Base-by-base conservation (phyloP, 2,797 vertebrate genomes). In the Aselliscus stoliczkanus region DNA sequence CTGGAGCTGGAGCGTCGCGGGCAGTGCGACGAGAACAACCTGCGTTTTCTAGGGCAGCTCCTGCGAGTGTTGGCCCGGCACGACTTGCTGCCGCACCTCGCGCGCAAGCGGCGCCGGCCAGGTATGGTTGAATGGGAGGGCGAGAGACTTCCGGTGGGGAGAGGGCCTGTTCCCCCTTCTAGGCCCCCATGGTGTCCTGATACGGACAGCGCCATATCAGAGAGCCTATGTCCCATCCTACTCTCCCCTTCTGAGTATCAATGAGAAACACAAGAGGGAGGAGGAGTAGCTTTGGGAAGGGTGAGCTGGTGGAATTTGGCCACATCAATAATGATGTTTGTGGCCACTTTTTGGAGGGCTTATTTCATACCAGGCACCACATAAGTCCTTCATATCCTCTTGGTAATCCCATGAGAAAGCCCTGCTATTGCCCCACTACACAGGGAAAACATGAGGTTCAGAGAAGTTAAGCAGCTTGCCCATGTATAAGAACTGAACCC, bases 51-150 rank as follows among this genome's bases (percentile, higher is more conserved):
- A 23, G 97, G 99, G 70, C 98, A 99, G 93, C 98, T 99, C 44
- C 98, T 99, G 62, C 98, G 99, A 85, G 98, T 99, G 89, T 98
- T 99, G 37, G 99, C 99, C 14, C 99, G 99, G 6, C 99, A 99
- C 37, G 99, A 99, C 96, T 98, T 99, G 84, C 97, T 99, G 88
- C 98, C 99, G 8, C 99, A 99, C 52, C 99, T 99, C 97, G 99
- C 99, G 1, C 98, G 98, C 95, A 99, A 99, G 98, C 99, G 98
- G 96, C 98, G 98, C 92, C 98, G 99, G 93, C 99, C 99, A 97
- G 99, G 99, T 99, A 93, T 17, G 65, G 54, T 44, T 77, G 73
- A 87, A n/a, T 29, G 58, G 14, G 87, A 23, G 21, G 23, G 31
- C 5, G 88, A 44, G 11, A 50, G 39, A 18, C 84, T 86, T 80